Conservation (phyloP, 2,888 invertebrate genomes). For the Antitype chi region DNA sequence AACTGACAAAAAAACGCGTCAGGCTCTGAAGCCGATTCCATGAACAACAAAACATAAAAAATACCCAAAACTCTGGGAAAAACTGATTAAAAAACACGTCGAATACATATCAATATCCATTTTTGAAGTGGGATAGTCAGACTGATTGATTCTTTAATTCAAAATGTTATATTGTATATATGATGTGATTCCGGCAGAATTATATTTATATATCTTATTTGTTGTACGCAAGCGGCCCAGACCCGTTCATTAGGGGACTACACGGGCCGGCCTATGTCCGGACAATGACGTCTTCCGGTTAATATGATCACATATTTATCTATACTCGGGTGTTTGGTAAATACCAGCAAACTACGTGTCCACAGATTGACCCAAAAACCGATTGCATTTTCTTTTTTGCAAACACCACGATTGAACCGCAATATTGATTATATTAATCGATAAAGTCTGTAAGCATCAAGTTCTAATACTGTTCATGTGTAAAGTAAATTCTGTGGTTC, state of each 20-base stretch:
- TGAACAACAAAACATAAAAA: neutral
- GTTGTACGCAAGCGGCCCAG: slow-evolving; percentile 59
- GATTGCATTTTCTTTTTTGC: neutral
- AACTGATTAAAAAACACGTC: neutral
- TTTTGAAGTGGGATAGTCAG: slow-evolving; percentile 18
- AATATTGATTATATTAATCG: neutral
- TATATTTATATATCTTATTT: slow-evolving; percentile 52
- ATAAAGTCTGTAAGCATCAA: slow-evolving; percentile 17
- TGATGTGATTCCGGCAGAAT: slow-evolving; percentile 34
- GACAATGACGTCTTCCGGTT: slow-evolving; percentile 47
- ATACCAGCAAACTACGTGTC: slow-evolving; percentile 37
- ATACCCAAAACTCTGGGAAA: neutral
- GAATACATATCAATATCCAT: neutral
- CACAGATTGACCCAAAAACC: slow-evolving; percentile 18
- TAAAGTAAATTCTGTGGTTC: neutral
- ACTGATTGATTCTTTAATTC: slow-evolving; percentile 1
- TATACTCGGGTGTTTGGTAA: slow-evolving; percentile 54
- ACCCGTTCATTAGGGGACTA: slow-evolving; percentile 41
- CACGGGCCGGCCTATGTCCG: slow-evolving; percentile 44
- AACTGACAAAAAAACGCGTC: too few relatives aligned
- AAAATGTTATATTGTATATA: slow-evolving; percentile 14
- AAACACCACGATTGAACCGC: slow-evolving; percentile 16
- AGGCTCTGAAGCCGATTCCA: neutral
- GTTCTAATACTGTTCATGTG: neutral
- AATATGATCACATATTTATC: slow-evolving; percentile 51